A percentile compares a stretch with the other conserved stretches of the same genome.
These are phyloP conservation scores for Ceyx melanurus DNA, from an alignment of 2,113 vertebrate genomes.

Conservation along the genomic window DNA sequence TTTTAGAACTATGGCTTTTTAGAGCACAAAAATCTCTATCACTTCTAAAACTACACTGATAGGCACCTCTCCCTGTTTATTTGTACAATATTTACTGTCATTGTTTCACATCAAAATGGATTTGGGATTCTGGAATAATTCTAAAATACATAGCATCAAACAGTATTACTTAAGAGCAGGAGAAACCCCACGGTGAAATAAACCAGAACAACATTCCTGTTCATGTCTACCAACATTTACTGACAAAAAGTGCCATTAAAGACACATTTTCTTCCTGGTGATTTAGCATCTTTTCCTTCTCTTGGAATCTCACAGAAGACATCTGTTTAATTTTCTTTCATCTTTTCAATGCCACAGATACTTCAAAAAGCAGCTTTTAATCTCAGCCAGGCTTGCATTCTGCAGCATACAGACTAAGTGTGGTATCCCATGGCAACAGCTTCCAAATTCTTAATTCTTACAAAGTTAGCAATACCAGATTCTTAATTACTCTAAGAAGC, in stretches of 20 bases:
- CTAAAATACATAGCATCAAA: neutral
- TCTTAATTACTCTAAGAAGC: neutral
- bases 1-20: neutral
- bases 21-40: neutral
- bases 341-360: neutral
- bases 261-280: neutral
- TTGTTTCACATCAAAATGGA: neutral
- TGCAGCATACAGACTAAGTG: neutral
- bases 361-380: neutral
- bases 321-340: neutral
- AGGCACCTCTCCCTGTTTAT: neutral
- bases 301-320: neutral
- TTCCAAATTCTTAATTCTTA: neutral
- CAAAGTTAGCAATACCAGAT: neutral
- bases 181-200: neutral
- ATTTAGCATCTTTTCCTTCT: neutral
- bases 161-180: neutral
- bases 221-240: neutral
- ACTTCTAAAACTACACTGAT: neutral
- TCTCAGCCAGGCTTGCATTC: neutral
- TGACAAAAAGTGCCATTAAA: neutral
- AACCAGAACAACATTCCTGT: neutral
- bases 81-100: neutral
- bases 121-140: neutral
- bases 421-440: slow-evolving; percentile 7